Conservation (phyloP, 2,113 vertebrate species). For the Chamaea fasciata region DNA sequence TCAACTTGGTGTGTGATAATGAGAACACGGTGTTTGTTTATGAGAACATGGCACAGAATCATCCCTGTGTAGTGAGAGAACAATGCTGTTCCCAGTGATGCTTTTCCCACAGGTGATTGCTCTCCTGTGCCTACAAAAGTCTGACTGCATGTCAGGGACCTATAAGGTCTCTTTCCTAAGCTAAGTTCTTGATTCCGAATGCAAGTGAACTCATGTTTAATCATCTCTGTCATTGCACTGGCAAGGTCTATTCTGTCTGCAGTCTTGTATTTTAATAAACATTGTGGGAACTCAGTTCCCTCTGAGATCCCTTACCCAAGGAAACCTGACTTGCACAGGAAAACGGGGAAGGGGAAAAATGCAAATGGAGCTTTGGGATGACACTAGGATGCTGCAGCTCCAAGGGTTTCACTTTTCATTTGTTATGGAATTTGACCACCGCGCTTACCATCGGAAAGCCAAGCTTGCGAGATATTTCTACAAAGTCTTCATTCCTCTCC, state of each 20-base stretch:
- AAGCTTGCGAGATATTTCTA: constrained; percentile 91
- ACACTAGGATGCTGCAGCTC: not conserved
- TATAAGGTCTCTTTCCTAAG: not conserved
- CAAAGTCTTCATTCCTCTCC: constrained; percentile 95
- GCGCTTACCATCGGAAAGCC: constrained; percentile 92
- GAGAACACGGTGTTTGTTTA: not conserved
- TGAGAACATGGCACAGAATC: not conserved
- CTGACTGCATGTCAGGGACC: not conserved
- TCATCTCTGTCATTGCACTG: not conserved
- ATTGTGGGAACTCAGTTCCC: not conserved
- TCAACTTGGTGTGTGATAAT: not conserved
- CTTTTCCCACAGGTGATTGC: not conserved
- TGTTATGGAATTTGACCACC: not conserved
- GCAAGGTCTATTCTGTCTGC: not conserved
- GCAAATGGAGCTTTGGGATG: not conserved
- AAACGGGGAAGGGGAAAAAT: not conserved
- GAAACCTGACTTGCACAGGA: not conserved
- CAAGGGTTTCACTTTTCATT: not conserved
- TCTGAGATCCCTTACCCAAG: not conserved
- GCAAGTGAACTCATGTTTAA: not conserved
- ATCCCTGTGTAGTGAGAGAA: not conserved
- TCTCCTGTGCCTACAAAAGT: not conserved
- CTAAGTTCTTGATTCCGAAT: not conserved
- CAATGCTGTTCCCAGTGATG: not conserved
- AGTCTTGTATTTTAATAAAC: not conserved